A percentile compares a stretch with the other conserved stretches of the same genome.
These are phyloP conservation scores for Gymnobelideus leadbeateri DNA, from an alignment of 2,113 vertebrate genomes.

Conservation along the genomic window DNA sequence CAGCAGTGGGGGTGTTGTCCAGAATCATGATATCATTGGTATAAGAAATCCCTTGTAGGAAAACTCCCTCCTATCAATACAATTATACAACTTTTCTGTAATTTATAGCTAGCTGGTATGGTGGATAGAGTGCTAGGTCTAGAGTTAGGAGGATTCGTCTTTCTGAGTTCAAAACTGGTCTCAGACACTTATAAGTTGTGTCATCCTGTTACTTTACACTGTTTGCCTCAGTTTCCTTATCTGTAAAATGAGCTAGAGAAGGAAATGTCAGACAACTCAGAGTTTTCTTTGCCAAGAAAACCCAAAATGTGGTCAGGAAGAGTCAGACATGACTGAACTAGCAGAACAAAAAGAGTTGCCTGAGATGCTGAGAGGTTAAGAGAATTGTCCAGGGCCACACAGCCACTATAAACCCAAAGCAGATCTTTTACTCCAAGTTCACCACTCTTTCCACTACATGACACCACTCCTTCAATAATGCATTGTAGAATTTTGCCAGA, in stretches of 20 bases:
- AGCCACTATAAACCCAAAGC: not conserved
- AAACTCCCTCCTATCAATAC: not conserved
- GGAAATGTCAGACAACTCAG: not conserved
- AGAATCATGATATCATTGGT: not conserved
- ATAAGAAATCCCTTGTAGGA: not conserved
- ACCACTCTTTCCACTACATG: not conserved
- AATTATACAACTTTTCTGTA: not conserved
- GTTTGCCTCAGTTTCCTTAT: not conserved
- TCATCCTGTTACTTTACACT: not conserved
- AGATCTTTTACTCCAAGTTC: not conserved
- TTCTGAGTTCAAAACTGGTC: not conserved
- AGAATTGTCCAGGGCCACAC: not conserved
- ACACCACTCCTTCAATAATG: not conserved
- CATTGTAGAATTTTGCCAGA: not conserved
- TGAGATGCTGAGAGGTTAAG: not conserved
- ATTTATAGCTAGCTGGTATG: not conserved
- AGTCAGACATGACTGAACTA: not conserved
- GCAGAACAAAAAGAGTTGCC: not conserved
- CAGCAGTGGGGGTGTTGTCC: not conserved
- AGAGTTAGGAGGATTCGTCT: not conserved
- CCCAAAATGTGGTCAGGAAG: not conserved
- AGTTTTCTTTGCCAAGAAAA: not conserved
- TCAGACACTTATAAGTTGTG: not conserved
- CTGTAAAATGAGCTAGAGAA: not conserved
- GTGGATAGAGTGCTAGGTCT: not conserved